Evolutionary conservation across 2,113 vertebrate species (phyloP).

Genomic region (Thamnaconus septentrionalis): DNA sequence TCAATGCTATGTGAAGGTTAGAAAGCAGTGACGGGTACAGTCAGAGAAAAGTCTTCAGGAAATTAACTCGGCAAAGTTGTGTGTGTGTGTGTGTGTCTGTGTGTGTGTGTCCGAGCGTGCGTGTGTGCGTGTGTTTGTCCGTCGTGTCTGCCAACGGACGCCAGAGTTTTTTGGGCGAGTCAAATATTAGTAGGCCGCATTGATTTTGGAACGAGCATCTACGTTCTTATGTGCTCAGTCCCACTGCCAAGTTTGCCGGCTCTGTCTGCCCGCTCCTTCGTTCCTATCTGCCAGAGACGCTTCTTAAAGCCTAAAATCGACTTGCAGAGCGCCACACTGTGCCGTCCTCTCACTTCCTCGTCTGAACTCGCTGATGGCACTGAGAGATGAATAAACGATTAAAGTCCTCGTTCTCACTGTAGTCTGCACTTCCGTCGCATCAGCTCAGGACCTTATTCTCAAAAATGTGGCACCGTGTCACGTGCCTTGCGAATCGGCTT

Average conservation of each 20-base stretch:
- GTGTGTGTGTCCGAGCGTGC: too few relatives aligned
- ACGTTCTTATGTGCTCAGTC: slow-evolving; percentile 52
- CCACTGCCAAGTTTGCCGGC: slow-evolving; percentile 64
- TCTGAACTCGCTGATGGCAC: slow-evolving; percentile 15
- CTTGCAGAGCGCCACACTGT: slow-evolving; percentile 9
- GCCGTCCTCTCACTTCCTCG: slow-evolving; percentile 20
- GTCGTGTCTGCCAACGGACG: slow-evolving; percentile 37
- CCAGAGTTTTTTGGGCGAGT: slow-evolving; percentile 52
- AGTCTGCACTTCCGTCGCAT: too few relatives aligned
- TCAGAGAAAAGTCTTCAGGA: not conserved
- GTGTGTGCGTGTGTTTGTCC: slow-evolving; percentile 1
- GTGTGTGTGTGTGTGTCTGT: too few relatives aligned
- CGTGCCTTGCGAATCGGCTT: too few relatives aligned
- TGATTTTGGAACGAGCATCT: slow-evolving; percentile 63
- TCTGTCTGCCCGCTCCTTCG: slow-evolving; percentile 60
- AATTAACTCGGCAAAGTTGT: not conserved
- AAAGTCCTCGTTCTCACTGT: too few relatives aligned
- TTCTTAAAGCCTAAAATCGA: slow-evolving; percentile 31
- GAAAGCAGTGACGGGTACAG: too few relatives aligned
- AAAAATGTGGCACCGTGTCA: too few relatives aligned
- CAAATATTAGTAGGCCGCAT: slow-evolving; percentile 68
- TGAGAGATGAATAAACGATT: too few relatives aligned
- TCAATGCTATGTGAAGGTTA: too few relatives aligned
- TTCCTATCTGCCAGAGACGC: slow-evolving; percentile 47
- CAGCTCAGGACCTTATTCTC: too few relatives aligned